Conservation (phyloP, 2,888 invertebrate genomes). For the Tetheella fluctuosa region DNA sequence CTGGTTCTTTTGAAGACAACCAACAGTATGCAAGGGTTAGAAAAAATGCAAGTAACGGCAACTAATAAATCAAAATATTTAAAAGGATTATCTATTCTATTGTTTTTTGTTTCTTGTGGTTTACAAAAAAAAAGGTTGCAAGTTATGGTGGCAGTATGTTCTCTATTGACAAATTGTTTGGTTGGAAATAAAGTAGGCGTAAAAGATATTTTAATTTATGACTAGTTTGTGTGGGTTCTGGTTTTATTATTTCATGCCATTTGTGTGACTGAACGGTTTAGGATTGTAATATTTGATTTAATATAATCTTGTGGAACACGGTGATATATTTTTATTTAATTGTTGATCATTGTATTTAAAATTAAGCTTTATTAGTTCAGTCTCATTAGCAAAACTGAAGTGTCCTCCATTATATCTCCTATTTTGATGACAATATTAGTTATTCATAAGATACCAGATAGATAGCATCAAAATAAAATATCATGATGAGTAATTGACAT, state of each 20-base stretch:
- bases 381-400: too few species aligned
- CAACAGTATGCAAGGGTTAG: slow-evolving; percentile 15
- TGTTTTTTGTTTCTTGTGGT: slow-evolving; percentile 58
- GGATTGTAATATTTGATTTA: neutral
- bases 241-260: slow-evolving; percentile 26
- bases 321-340: neutral
- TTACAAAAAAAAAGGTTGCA: slow-evolving; percentile 44
- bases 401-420: too few species aligned
- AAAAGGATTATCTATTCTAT: slow-evolving; percentile 64
- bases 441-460: too few species aligned
- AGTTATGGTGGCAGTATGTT: slow-evolving; percentile 39
- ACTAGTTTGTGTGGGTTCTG: slow-evolving; percentile 29
- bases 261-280: neutral
- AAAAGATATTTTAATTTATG: slow-evolving; percentile 63
- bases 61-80: slow-evolving; percentile 63
- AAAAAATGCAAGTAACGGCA: slow-evolving; percentile 39
- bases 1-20: slow-evolving; percentile 12
- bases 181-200: slow-evolving; percentile 44
- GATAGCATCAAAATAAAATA: too few species aligned
- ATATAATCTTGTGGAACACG: neutral
- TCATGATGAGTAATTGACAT: too few species aligned
- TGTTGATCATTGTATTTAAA: neutral
- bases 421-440: too few species aligned
- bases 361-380: too few species aligned
- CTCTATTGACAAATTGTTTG: slow-evolving; percentile 55